Evolutionary conservation across 2,113 vertebrate species (phyloP), one percentile per base, ranked within the genome.

Genomic region (Micronycteris hirsuta): DNA sequence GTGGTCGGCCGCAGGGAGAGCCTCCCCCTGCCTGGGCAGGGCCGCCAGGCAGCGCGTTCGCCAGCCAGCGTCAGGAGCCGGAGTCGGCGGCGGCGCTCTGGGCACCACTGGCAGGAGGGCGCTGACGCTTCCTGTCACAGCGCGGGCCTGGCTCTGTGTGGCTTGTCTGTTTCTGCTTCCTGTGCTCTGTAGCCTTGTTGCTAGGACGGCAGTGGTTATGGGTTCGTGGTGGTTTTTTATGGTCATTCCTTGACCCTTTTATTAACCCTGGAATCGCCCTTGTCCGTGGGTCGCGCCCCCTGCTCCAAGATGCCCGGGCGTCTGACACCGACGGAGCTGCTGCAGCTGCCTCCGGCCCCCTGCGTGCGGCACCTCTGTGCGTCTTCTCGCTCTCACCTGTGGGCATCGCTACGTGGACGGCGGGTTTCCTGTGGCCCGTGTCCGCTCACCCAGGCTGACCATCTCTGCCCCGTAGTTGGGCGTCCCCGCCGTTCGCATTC

Each of bases 101-200:
- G 20, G n/a, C 4, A 4, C 41, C 9, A 56, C 22, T 20, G 49
- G 2, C 2, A 1, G 68, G 19, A 16, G 54, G 15, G 28, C 7
- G 73, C 26, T 4, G 63, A 11, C 2, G 3, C 43, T 7, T 11
- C 16, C 24, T 58, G 0, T 19, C 10, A 0, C 0, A 1, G 8
- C 0, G 24, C 10, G 2, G 54, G 13, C 41, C 15, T 19, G 22
- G 54, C 61, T 68, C 20, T 9, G 9, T 3, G 17, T 24, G 2
- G 22, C 52, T 15, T 1, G 1, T 17, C n/a, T 1, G 26, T 8
- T 16, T 67, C 19, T 74, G 20, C 13, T 31, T 9, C 22, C 0
- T 2, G 9, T 12, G 0, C 5, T 47, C n/a, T n/a, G 58, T 17
- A 31, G 43, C 45, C 52, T 84, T 56, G 73, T 80, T 13, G 0